Conservation (phyloP, 2,888 invertebrate genomes). For the Mimumesa dahlbomi region DNA sequence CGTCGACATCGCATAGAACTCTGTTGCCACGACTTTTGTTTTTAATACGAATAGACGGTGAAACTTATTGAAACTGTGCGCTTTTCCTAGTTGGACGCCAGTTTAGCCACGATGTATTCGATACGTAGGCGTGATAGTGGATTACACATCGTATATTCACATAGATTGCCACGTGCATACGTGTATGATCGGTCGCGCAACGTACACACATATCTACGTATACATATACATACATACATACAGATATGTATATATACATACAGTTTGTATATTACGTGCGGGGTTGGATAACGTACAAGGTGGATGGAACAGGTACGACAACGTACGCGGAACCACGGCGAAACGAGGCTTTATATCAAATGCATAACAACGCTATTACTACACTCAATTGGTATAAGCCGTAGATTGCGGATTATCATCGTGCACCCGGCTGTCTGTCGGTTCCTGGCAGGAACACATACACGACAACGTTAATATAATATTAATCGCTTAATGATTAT, state of each 20-base stretch:
- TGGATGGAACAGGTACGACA: slow-evolving; percentile 51
- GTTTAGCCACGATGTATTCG: slow-evolving; percentile 27
- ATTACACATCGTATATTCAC: slow-evolving; percentile 38
- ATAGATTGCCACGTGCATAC: slow-evolving; percentile 26
- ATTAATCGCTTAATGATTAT: slow-evolving; percentile 67
- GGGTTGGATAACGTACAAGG: slow-evolving; percentile 52
- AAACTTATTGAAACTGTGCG: background rate
- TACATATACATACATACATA: slow-evolving; percentile 27
- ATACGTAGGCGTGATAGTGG: slow-evolving; percentile 40
- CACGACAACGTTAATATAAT: slow-evolving; percentile 59
- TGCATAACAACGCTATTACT: slow-evolving; percentile 73
- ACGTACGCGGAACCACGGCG: slow-evolving; percentile 45
- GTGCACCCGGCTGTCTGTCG: slow-evolving; percentile 27
- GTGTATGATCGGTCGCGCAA: slow-evolving; percentile 2
- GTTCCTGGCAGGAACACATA: slow-evolving; percentile 39
- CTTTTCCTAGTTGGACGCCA: slow-evolving; percentile 11
- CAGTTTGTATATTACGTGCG: too few species aligned
- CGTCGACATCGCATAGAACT: too few species aligned
- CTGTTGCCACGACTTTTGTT: too few species aligned
- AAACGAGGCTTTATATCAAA: slow-evolving; percentile 71
- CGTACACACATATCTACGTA: slow-evolving; percentile 9
- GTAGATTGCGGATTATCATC: slow-evolving; percentile 72
- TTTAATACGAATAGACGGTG: background rate
- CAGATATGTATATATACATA: slow-evolving; percentile 22
- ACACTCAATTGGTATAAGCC: slow-evolving; percentile 72